Evolutionary conservation across 2,888 invertebrate genomes (phyloP).

Genomic region (Tetranychus truncatus): DNA sequence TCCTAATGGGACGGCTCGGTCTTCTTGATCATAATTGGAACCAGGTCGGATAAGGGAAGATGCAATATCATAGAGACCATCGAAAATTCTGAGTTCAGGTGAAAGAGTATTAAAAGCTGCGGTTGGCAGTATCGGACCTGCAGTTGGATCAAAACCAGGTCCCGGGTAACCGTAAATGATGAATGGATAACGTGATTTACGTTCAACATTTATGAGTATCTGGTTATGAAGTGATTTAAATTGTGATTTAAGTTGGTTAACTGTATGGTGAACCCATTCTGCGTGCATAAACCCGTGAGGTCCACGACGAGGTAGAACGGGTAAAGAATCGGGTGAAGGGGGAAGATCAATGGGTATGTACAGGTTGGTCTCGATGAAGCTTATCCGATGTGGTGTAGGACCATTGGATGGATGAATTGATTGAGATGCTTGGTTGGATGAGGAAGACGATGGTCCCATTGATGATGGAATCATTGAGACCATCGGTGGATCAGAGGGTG

Average conservation of each 20-base stretch:
- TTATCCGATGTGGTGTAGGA: conserved; percentile 16
- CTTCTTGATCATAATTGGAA: conserved; percentile 44
- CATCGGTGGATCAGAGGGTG: conserved; percentile 14
- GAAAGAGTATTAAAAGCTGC: conserved; percentile 11
- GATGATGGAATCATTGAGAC: neutral
- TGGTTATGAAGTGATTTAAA: conserved; percentile 17
- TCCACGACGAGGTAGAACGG: neutral
- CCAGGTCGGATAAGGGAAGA: conserved; percentile 16
- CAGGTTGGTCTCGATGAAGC: conserved; percentile 21
- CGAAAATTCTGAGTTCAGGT: conserved; percentile 19
- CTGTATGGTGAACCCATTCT: conserved; percentile 18
- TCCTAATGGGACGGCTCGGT: conserved; percentile 48
- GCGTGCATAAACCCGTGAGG: conserved; percentile 13
- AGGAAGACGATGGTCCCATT: neutral
- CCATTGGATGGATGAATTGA: neutral
- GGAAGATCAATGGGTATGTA: conserved; percentile 20
- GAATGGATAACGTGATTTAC: conserved; percentile 22
- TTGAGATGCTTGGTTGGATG: neutral
- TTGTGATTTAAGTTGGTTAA: conserved; percentile 13
- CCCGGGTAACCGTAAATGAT: conserved; percentile 20
- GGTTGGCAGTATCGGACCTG: conserved; percentile 1
- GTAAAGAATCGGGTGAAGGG: conserved; percentile 12
- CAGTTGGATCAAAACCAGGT: conserved; percentile 2
- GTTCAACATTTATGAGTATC: conserved; percentile 21
- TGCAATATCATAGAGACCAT: conserved; percentile 20